Evolutionary conservation across 2,888 invertebrate species (phyloP).

Genomic region (Trachelus tabidus): DNA sequence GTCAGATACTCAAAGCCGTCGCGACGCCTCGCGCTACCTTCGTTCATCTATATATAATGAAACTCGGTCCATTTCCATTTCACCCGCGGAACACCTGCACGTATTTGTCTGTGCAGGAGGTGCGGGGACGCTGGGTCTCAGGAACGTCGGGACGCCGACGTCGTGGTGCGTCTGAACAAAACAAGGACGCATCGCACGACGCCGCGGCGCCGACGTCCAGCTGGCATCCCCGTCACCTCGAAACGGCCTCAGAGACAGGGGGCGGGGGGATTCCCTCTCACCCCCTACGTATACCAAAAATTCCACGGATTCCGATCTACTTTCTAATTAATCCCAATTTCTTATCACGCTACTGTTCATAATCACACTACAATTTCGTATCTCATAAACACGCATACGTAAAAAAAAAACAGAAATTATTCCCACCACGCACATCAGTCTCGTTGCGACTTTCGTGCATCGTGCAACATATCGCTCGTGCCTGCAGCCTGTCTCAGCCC

Average conservation of each 20-base stretch:
- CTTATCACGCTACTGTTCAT: neutral
- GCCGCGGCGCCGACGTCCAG: conserved; percentile 55
- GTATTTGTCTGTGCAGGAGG: conserved; percentile 31
- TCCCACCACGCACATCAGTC: neutral
- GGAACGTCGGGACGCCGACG: conserved; percentile 34
- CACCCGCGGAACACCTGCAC: conserved; percentile 49
- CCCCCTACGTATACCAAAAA: neutral
- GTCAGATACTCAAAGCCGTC: conserved; percentile 14
- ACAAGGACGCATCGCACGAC: conserved; percentile 47
- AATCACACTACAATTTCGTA: neutral
- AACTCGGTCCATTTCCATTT: conserved; percentile 41
- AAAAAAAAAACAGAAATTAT: neutral
- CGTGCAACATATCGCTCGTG: conserved; percentile 6
- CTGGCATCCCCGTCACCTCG: conserved; percentile 49
- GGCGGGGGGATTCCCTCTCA: neutral
- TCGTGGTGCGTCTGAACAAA: conserved; percentile 32
- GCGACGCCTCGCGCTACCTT: conserved; percentile 13
- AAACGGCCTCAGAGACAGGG: conserved; percentile 31
- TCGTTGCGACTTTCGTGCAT: neutral
- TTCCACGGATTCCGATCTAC: neutral
- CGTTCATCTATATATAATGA: conserved; percentile 16
- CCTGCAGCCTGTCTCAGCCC: conserved; percentile 14
- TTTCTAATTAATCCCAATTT: neutral
- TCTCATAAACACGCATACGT: neutral
- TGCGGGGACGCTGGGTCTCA: conserved; percentile 11